Base-by-base conservation (phyloP, 2,888 invertebrate species). In the Acheta domesticus region DNA sequence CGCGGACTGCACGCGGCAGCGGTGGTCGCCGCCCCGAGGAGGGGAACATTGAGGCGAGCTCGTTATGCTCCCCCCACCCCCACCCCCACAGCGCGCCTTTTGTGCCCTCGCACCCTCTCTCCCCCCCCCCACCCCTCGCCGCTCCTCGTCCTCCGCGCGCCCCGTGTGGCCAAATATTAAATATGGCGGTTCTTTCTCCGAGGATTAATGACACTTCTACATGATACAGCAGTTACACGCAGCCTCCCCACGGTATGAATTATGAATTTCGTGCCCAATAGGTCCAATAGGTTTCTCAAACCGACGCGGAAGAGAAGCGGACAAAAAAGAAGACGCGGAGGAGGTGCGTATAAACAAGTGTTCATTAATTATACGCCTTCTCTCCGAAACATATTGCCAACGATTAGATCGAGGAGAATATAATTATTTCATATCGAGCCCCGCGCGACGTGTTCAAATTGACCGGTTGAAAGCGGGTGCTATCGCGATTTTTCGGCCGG, bases 111-210 rank as follows among this genome's bases (percentile, higher is more conserved):
- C 62, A 14, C 62, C n/a, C n/a, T 62, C 50, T 12, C 50, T 2
- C 50, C 50, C 14, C 62, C 62, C 5, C 62, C 62, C 5, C 62
- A 16, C 62, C 19, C 62, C 14, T 11, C 62, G 16, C 5, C 62
- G 16, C 14, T 62, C 62, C 62, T 19, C n/a, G 14, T 62, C n/a
- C 62, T 62, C 62, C 16, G n/a, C n/a, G 3, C 62, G n/a, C 62
- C n/a, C 62, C 62, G 62, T 62, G 62, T 62, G 62, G 62, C 62
- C 62, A 62, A 62, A 62, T 62, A 62, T 62, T 62, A 62, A 62
- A 62, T 62, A 62, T 62, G n/a, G 62, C 62, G 16, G n/a, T 19
- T 62, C 62, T 62, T 36, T 62, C 62, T 62, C 62, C n/a, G 16
- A 62, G 62, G 62, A 62, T 62, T 62, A 62, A 62, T 62, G 62